These are phyloP conservation scores for Euleptes europaea DNA, from an alignment of 2,113 vertebrate species.

Conservation along the genomic window DNA sequence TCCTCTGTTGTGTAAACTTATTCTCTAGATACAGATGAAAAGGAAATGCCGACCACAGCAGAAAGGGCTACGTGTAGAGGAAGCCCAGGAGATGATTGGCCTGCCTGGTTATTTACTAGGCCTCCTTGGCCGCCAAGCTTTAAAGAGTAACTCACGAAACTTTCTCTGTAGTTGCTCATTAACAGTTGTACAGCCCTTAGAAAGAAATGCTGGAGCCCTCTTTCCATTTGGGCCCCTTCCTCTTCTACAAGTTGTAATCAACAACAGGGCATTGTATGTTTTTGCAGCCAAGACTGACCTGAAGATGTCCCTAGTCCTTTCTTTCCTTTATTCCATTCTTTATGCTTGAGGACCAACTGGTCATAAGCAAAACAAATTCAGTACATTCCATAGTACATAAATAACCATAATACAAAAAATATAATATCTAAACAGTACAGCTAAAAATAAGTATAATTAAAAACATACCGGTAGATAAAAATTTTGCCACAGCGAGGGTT, in stretches of 20 bases:
- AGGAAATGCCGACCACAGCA: accelerated
- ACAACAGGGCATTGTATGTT: background rate
- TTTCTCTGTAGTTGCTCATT: conserved; percentile 40
- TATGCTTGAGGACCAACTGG: too few relatives aligned
- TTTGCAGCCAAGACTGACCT: too few relatives aligned
- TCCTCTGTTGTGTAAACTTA: background rate
- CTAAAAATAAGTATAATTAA: too few relatives aligned
- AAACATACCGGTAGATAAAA: too few relatives aligned
- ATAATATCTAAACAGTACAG: too few relatives aligned
- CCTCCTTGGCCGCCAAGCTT: background rate
- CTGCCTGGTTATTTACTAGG: background rate
- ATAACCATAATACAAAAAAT: too few relatives aligned
- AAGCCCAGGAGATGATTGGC: background rate
- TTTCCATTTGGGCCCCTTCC: background rate
- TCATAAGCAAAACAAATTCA: too few relatives aligned
- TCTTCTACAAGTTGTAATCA: too few relatives aligned
- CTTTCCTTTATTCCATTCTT: too few relatives aligned
- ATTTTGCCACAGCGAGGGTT: too few relatives aligned
- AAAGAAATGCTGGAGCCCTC: background rate
- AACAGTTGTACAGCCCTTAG: background rate
- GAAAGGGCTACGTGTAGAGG: background rate
- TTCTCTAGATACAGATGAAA: background rate
- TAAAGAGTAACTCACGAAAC: conserved; percentile 28
- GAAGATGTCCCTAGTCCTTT: background rate
- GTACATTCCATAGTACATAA: too few relatives aligned